These are phyloP conservation scores for Diplodus puntazzo DNA, from an alignment of 2,797 vertebrate genomes.

Conservation along the genomic window DNA sequence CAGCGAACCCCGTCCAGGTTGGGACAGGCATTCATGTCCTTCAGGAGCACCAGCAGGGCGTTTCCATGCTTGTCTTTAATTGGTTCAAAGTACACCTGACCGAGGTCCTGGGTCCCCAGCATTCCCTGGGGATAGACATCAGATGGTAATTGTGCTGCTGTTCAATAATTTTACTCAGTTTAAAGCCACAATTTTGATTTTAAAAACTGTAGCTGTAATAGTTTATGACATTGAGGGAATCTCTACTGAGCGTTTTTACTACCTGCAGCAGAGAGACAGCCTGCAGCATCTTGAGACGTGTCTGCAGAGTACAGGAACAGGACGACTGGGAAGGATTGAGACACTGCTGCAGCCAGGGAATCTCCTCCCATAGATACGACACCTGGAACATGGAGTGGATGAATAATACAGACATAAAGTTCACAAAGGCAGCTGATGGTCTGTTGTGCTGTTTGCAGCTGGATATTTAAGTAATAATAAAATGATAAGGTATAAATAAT, in stretches of 20 bases:
- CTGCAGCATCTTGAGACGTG: slow-evolving; percentile 92
- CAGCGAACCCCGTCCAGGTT: slow-evolving; percentile 90
- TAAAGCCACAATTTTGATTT: neutral
- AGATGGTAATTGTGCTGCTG: neutral
- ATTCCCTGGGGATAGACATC: slow-evolving; percentile 80
- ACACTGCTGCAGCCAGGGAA: slow-evolving; percentile 91
- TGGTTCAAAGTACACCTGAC: slow-evolving; percentile 92
- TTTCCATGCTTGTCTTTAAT: slow-evolving; percentile 94
- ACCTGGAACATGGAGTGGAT: slow-evolving; percentile 78
- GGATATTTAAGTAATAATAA: neutral
- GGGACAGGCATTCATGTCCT: slow-evolving; percentile 88
- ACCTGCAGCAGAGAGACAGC: slow-evolving; percentile 92
- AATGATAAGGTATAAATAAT: too few species aligned
- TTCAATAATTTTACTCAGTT: neutral
- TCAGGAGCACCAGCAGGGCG: slow-evolving; percentile 90
- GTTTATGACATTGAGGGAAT: neutral
- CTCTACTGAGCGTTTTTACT: neutral
- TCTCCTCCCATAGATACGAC: slow-evolving; percentile 92
- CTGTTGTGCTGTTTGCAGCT: neutral
- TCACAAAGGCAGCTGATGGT: neutral
- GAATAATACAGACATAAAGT: neutral
- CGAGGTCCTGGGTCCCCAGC: slow-evolving; percentile 92
- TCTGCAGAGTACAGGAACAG: slow-evolving; percentile 92
- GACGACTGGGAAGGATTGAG: slow-evolving; percentile 89
- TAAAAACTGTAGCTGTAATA: neutral